Evolutionary conservation across 2,888 invertebrate species (phyloP).

Genomic region (Scaptomyza parva): DNA sequence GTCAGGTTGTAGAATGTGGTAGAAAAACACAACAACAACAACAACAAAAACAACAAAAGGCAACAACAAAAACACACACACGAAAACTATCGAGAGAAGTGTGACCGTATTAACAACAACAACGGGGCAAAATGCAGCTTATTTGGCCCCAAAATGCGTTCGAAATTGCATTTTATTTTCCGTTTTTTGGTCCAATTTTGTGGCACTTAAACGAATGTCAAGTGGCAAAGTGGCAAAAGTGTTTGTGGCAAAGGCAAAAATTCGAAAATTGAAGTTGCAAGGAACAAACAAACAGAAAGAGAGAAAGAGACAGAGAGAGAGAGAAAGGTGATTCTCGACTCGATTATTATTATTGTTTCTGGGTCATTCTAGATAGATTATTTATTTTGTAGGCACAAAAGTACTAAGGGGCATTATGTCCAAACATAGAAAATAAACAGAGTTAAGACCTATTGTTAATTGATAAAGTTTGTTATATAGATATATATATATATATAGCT

Average conservation of each 20-base stretch:
- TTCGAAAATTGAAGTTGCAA: slow-evolving; percentile 13
- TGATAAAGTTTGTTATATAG: too few species aligned
- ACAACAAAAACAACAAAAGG: slow-evolving; percentile 1
- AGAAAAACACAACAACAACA: slow-evolving; percentile 33
- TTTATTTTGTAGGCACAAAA: too few species aligned
- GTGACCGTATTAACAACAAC: slow-evolving; percentile 37
- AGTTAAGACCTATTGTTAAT: not conserved
- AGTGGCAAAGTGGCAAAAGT: slow-evolving; percentile 47
- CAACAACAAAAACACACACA: slow-evolving; percentile 13
- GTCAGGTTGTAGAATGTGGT: slow-evolving; percentile 52
- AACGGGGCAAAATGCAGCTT: slow-evolving; percentile 23
- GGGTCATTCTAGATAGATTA: too few species aligned
- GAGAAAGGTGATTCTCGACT: slow-evolving; percentile 14
- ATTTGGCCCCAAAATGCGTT: slow-evolving; percentile 36
- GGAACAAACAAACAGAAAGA: too few species aligned
- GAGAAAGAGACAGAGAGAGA: not conserved
- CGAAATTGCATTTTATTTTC: too few species aligned
- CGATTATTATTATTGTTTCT: slow-evolving; percentile 64
- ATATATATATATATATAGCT: too few species aligned
- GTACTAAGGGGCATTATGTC: too few species aligned
- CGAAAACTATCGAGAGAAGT: too few species aligned
- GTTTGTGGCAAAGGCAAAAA: too few species aligned
- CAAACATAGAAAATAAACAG: too few species aligned
- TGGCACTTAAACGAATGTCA: slow-evolving; percentile 58
- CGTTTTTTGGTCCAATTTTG: slow-evolving; percentile 29